Conservation (phyloP, 2,888 invertebrate species). For the Aspidapion aeneum region DNA sequence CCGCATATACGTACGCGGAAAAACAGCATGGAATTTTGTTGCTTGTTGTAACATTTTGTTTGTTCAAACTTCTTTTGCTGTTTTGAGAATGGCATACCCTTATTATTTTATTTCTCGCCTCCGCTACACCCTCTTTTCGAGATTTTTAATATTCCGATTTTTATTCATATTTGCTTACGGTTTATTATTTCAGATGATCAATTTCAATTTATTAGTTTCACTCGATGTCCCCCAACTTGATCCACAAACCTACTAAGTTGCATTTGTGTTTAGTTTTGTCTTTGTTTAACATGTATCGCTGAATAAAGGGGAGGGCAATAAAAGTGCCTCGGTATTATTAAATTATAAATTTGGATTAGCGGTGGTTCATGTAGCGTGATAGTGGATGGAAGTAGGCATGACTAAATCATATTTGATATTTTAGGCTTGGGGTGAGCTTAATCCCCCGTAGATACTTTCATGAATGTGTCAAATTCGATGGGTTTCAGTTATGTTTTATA, state of each 20-base stretch:
- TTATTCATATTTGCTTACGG: slow-evolving; percentile 34
- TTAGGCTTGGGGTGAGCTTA: background rate
- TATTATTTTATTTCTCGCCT: no score
- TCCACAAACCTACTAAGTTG: background rate
- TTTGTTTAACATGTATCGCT: background rate
- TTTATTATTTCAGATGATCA: slow-evolving; percentile 35
- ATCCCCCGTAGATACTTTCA: background rate
- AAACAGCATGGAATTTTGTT: no score
- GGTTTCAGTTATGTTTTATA: background rate
- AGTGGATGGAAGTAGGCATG: background rate
- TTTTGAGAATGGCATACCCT: no score
- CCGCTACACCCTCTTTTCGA: slow-evolving; percentile 26
- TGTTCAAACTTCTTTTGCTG: no score
- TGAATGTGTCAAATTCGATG: background rate
- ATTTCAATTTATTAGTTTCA: slow-evolving; percentile 31
- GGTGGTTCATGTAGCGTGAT: background rate
- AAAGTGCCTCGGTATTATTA: background rate
- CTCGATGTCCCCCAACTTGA: background rate
- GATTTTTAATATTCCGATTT: slow-evolving; percentile 32
- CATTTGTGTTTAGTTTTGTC: background rate
- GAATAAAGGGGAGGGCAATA: background rate
- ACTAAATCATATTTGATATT: background rate
- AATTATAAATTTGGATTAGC: background rate
- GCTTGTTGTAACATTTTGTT: no score
- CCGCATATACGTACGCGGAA: no score